phyloP scores from a whole-genome alignment of 2,888 invertebrate species.

The Helleia helle region DNA sequence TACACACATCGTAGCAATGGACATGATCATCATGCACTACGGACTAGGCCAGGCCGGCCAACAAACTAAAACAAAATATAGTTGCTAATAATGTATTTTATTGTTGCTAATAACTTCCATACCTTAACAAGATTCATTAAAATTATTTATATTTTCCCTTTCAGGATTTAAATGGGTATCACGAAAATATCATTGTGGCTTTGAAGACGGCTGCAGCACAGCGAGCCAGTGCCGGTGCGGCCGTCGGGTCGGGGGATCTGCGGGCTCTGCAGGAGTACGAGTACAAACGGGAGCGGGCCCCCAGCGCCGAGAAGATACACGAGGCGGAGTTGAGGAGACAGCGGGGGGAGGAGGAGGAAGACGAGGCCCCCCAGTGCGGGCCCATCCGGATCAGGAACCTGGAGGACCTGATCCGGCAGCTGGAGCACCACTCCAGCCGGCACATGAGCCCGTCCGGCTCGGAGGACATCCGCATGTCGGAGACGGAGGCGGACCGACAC shows the following conservation, averaged over 20 bases:
- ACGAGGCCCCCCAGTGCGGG: slow-evolving; percentile 85
- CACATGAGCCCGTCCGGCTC: slow-evolving; percentile 94
- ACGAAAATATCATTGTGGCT: slow-evolving; percentile 93
- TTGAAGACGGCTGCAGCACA: slow-evolving; percentile 86
- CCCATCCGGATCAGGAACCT: slow-evolving; percentile 91
- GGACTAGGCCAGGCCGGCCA: too few relatives aligned
- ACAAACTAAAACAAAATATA: too few relatives aligned
- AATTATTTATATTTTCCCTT: slow-evolving; percentile 36
- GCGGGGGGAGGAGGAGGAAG: slow-evolving; percentile 76
- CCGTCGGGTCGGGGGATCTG: slow-evolving; percentile 56
- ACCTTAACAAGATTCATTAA: background rate
- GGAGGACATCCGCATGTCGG: slow-evolving; percentile 91
- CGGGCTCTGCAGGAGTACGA: slow-evolving; percentile 67
- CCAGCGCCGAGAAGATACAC: slow-evolving; percentile 84
- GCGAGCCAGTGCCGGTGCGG: slow-evolving; percentile 62
- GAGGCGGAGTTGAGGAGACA: slow-evolving; percentile 78
- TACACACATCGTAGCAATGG: too few relatives aligned
- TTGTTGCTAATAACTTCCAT: too few relatives aligned
- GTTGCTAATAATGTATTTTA: too few relatives aligned
- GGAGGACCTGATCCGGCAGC: slow-evolving; percentile 91
- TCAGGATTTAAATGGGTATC: slow-evolving; percentile 93
- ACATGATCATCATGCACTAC: too few relatives aligned
- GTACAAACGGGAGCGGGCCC: slow-evolving; percentile 75
- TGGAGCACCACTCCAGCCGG: slow-evolving; percentile 88
- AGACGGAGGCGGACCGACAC: slow-evolving; percentile 91